A percentile compares a stretch with the other conserved stretches of the same genome.
These are phyloP conservation scores for Andrena minutula DNA, from an alignment of 2,888 invertebrate species.

Conservation along the genomic window DNA sequence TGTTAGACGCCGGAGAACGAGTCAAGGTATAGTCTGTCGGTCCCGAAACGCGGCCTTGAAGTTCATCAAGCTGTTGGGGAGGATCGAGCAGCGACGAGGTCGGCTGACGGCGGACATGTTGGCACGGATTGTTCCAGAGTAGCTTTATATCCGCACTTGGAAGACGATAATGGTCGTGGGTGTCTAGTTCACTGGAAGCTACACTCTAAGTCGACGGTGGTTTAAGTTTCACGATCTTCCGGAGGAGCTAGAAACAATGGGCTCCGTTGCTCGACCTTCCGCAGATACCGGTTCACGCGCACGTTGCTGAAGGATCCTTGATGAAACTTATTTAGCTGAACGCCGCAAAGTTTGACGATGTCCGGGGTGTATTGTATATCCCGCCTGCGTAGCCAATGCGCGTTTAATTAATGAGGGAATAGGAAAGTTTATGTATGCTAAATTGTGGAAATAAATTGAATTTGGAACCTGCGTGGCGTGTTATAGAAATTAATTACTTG, in stretches of 20 bases:
- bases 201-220: too few relatives aligned
- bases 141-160: too few relatives aligned
- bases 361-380: neutral
- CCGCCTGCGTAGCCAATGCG: neutral
- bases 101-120: conserved; percentile 9
- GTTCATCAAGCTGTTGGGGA: neutral
- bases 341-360: too few relatives aligned
- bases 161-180: too few relatives aligned
- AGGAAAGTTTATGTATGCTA: neutral
- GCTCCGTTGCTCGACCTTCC: too few relatives aligned
- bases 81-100: too few relatives aligned
- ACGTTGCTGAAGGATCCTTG: too few relatives aligned
- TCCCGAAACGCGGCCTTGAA: conserved; percentile 4
- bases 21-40: conserved; percentile 20
- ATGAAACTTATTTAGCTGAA: neutral
- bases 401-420: neutral
- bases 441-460: neutral
- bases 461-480: neutral
- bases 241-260: too few relatives aligned
- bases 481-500: neutral
- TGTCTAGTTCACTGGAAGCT: too few relatives aligned
- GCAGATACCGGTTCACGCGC: too few relatives aligned
- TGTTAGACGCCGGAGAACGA: conserved; percentile 40
- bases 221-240: too few relatives aligned
- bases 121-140: neutral